Base-by-base conservation (phyloP, 1,140 invertebrate species). In the Lasioglossum albipes region DNA sequence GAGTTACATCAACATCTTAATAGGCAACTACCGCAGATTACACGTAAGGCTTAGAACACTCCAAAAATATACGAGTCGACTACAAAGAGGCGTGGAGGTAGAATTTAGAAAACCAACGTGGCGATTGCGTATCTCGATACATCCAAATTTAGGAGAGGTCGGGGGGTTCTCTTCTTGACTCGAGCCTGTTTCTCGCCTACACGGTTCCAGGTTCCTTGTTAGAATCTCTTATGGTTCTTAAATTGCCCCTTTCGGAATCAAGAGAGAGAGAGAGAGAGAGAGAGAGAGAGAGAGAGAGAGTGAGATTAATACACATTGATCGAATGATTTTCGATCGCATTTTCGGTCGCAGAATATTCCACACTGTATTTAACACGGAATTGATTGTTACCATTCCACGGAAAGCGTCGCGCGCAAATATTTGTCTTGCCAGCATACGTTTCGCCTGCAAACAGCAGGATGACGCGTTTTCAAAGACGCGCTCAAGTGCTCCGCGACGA, bases 71-170 rank as follows among this genome's bases (percentile, higher is more conserved):
- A 59, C 18, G 62, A 18, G 20, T 12, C 27, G 49, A 45, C 45
- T 52, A 49, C 66, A 49, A 22, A 12, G 18, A 45, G 27, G 20
- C 54, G 27, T 27, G 72, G 9, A 12, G 52, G 49, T 67, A 75
- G 41, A 65, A 79, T 85, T 82, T 86, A 76, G 75, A 84, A 82
- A 79, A 86, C 69, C 72, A 79, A 79, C 71, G 72, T 75, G 61
- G 64, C 76, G 67, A 82, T 86, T 57, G 52, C 76, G 45, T 57
- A 49, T 77, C 72, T 61, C 57, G 75, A 85, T 86, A 82, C 57
- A 67, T 82, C 83, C 80, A 86, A 86, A 85, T 86, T 86, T 86
- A 86, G 84, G 45, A 73, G 45, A 73, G 57, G 61, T n/a, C 62
- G 54, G 65, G 27, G 27, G 62, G 61, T 18, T 16, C 18, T 81